A percentile compares a stretch with the other conserved stretches of the same genome.
Conservation (phyloP, 1,140 invertebrate genomes). For the Meteorus sp. region DNA sequence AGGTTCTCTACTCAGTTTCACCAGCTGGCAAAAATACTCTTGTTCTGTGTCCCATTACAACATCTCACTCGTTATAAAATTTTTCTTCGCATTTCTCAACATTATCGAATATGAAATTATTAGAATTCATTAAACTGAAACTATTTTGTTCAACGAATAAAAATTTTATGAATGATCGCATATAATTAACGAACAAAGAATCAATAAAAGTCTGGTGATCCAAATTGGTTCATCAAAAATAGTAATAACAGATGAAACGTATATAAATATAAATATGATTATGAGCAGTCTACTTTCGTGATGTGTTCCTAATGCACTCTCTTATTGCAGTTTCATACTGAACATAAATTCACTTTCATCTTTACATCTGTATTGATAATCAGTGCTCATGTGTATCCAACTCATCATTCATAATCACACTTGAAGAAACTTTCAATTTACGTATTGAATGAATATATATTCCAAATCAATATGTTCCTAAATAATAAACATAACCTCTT, state of each 20-base stretch:
- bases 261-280: too few species aligned
- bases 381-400: neutral
- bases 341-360: neutral
- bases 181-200: neutral
- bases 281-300: too few species aligned
- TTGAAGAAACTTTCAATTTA: too few species aligned
- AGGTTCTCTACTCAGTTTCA: too few species aligned
- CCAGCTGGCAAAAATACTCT: constrained; percentile 51
- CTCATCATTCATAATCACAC: too few species aligned
- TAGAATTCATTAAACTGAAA: too few species aligned
- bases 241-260: constrained; percentile 32
- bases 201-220: constrained; percentile 43
- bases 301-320: too few species aligned
- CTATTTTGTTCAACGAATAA: neutral
- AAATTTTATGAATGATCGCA: constrained; percentile 3
- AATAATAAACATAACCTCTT: too few species aligned
- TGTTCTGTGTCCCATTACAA: constrained; percentile 16
- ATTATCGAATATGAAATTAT: neutral
- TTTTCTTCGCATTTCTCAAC: constrained; percentile 2
- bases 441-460: too few species aligned
- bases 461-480: too few species aligned
- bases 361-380: neutral
- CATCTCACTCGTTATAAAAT: constrained; percentile 18
- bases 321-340: neutral
- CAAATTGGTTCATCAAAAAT: constrained; percentile 51